These are phyloP conservation scores for Agonopterix subpropinquella DNA, from an alignment of 2,888 invertebrate species.

Conservation along the genomic window DNA sequence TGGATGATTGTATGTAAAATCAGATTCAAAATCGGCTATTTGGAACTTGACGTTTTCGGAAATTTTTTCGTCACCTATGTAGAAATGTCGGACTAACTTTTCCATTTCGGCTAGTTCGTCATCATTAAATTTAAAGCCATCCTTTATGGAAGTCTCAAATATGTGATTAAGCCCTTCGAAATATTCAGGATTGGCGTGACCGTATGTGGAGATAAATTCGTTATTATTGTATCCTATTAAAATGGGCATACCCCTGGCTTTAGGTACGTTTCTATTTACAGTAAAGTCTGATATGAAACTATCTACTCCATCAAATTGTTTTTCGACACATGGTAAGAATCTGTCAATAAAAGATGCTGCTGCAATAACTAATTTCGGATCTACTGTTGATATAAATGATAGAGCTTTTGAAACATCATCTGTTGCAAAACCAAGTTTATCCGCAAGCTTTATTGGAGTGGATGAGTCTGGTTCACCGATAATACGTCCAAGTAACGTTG, in stretches of 20 bases:
- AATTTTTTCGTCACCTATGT: constrained; percentile 18
- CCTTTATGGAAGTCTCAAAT: constrained; percentile 11
- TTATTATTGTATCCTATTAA: constrained; percentile 40
- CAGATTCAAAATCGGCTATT: constrained; percentile 19
- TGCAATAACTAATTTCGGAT: constrained; percentile 24
- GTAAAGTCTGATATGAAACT: constrained; percentile 33
- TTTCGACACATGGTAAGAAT: constrained; percentile 39
- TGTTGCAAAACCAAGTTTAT: constrained; percentile 24
- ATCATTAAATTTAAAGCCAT: background rate
- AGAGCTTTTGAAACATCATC: constrained; percentile 26
- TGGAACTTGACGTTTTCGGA: constrained; percentile 10
- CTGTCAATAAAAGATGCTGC: constrained; percentile 19
- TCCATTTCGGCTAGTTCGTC: constrained; percentile 16
- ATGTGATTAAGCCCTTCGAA: constrained; percentile 24
- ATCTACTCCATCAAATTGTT: constrained; percentile 30
- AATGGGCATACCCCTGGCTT: constrained; percentile 29
- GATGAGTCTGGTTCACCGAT: constrained; percentile 24
- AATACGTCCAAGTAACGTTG: constrained; percentile 24
- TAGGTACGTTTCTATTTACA: constrained; percentile 25
- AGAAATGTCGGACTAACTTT: constrained; percentile 18
- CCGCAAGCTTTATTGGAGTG: constrained; percentile 30
- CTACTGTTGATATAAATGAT: constrained; percentile 20
- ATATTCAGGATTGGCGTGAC: constrained; percentile 12
- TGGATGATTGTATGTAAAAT: constrained; percentile 18
- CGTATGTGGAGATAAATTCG: constrained; percentile 24